These are phyloP conservation scores for Dichetophora obliterata DNA, from an alignment of 2,888 invertebrate species.

Conservation along the genomic window DNA sequence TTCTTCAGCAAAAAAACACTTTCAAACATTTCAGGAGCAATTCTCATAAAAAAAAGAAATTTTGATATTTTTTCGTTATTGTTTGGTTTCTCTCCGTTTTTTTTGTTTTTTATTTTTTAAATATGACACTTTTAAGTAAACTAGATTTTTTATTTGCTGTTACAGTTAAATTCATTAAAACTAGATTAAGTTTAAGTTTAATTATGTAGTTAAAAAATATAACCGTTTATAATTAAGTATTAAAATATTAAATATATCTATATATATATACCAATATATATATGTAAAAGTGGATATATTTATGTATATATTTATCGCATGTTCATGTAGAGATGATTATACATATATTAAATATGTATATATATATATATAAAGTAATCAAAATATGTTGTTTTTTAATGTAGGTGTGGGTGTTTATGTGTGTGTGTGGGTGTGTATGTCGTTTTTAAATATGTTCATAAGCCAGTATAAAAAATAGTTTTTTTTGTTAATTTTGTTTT, in stretches of 20 bases:
- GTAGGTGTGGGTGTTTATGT: not conserved
- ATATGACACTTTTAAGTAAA: too few species aligned
- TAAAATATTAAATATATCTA: not conserved
- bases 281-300: not conserved
- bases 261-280: not conserved
- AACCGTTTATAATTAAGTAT: constrained; percentile 20
- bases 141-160: too few species aligned
- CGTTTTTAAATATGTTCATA: constrained; percentile 19
- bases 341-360: not conserved
- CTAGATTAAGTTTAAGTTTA: constrained; percentile 5
- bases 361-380: constrained; percentile 6
- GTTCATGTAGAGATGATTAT: not conserved
- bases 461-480: constrained; percentile 48
- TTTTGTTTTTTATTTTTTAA: too few species aligned
- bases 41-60: not conserved
- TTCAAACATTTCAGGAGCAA: constrained; percentile 4
- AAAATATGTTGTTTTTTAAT: not conserved
- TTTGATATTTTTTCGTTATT: too few species aligned
- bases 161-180: too few species aligned
- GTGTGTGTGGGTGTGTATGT: not conserved
- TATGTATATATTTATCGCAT: not conserved
- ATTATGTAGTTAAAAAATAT: constrained; percentile 35
- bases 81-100: too few species aligned
- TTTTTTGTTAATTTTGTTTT: constrained; percentile 35
- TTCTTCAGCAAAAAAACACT: not conserved